Conservation (phyloP, 2,888 invertebrate species). For the Hyppa rectilinea region DNA sequence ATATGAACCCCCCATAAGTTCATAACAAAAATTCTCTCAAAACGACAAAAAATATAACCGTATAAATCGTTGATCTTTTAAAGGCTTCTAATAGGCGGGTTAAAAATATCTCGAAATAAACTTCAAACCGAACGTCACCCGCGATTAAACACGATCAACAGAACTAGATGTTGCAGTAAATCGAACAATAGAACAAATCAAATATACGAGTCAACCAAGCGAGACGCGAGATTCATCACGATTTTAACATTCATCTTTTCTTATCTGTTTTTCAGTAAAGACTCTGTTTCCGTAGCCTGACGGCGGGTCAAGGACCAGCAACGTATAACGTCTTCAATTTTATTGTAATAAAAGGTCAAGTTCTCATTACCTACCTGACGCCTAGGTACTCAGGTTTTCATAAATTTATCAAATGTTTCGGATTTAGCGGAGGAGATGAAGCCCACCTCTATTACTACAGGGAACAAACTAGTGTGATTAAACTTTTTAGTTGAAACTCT, state of each 20-base stretch:
- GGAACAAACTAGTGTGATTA: constrained; percentile 5
- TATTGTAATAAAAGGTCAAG: constrained; percentile 73
- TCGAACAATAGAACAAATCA: constrained; percentile 40
- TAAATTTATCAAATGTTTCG: constrained; percentile 31
- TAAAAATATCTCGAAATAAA: no score
- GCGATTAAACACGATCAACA: constrained; percentile 24
- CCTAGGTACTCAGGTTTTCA: constrained; percentile 21
- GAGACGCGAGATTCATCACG: constrained; percentile 47
- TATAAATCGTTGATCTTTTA: no score
- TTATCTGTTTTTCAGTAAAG: constrained; percentile 43
- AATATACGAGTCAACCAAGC: constrained; percentile 41
- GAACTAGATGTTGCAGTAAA: constrained; percentile 15
- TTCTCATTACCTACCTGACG: constrained; percentile 58
- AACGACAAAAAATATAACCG: no score
- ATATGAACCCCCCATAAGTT: no score
- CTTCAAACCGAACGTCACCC: constrained; percentile 11
- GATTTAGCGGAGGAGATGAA: constrained; percentile 24
- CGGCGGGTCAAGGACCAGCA: constrained; percentile 53
- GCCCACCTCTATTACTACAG: constrained; percentile 1
- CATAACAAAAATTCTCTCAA: no score
- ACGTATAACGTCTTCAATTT: constrained; percentile 59
- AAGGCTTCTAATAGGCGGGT: no score
- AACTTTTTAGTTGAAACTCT: background rate
- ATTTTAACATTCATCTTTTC: constrained; percentile 58
- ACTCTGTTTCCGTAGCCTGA: constrained; percentile 39